These are phyloP conservation scores for Laodelphax striatellus DNA, from an alignment of 1,140 invertebrate species.

Conservation along the genomic window DNA sequence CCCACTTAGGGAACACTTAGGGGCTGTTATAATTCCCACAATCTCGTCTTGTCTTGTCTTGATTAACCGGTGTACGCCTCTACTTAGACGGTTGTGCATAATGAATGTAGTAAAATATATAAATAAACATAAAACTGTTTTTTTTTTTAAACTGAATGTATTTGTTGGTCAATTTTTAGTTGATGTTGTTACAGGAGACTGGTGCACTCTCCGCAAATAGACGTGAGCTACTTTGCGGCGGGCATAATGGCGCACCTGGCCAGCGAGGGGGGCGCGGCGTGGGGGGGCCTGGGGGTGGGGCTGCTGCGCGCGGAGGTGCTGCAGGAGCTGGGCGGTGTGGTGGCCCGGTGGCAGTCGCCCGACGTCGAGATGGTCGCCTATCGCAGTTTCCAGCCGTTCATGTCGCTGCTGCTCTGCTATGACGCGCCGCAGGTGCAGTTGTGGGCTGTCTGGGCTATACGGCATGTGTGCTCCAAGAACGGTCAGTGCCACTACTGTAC, in stretches of 20 bases:
- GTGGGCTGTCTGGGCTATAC: constrained; percentile 76
- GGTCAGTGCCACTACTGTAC: too few relatives aligned
- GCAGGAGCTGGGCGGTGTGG: constrained; percentile 43
- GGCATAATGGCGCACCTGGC: constrained; percentile 69
- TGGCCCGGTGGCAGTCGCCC: constrained; percentile 57
- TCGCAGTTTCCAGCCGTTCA: constrained; percentile 68
- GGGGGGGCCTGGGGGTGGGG: constrained; percentile 24
- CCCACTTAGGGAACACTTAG: too few relatives aligned
- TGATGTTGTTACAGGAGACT: constrained; percentile 28
- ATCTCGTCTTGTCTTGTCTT: too few relatives aligned
- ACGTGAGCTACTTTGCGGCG: constrained; percentile 73
- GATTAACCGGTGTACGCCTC: too few relatives aligned
- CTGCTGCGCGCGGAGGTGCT: constrained; percentile 39
- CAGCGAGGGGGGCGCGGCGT: constrained; percentile 41
- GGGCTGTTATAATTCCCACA: too few relatives aligned
- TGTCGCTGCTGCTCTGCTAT: constrained; percentile 47
- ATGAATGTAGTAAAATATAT: too few relatives aligned
- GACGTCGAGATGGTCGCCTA: constrained; percentile 76
- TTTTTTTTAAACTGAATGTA: constrained; percentile 3
- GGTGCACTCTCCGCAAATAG: constrained; percentile 55
- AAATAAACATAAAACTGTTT: too few relatives aligned
- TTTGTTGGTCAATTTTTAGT: too few relatives aligned
- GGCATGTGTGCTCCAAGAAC: constrained; percentile 72
- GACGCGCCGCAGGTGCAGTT: constrained; percentile 57
- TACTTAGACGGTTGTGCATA: too few relatives aligned